Percentiles rank a stretch among this genome's conserved stretches.
Conservation (phyloP, 2,797 vertebrate genomes). For the Acanthis flammea region DNA sequence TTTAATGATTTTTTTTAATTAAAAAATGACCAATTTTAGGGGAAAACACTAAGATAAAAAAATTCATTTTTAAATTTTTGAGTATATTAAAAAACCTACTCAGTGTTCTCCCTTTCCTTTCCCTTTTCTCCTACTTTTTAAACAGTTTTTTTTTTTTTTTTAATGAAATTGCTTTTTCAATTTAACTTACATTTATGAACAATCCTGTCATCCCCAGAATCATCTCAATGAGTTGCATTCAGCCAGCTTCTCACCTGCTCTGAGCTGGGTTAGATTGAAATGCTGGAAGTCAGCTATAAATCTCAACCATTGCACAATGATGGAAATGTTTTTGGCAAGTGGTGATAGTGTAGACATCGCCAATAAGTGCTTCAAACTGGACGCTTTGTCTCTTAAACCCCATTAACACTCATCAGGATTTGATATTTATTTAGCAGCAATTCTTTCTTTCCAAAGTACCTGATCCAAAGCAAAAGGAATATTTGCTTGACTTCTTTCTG, state of each 20-base stretch:
- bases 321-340: conserved; percentile 71
- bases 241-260: conserved; percentile 34
- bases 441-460: conserved; percentile 20
- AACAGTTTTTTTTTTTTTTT: neutral
- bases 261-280: conserved; percentile 31
- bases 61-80: accelerated
- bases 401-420: conserved; percentile 60
- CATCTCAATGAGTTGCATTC: neutral
- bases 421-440: conserved; percentile 43
- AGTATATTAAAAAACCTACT: accelerated
- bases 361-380: conserved; percentile 71
- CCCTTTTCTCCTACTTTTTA: neutral
- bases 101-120: neutral
- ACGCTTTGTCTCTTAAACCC: conserved; percentile 63
- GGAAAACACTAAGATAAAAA: neutral
- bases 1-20: neutral
- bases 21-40: neutral
- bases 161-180: neutral
- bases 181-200: neutral
- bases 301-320: conserved; percentile 49
- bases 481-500: conserved; percentile 31
- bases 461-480: conserved; percentile 5
- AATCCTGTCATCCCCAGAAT: neutral
- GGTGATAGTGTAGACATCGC: conserved; percentile 61
- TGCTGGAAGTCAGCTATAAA: conserved; percentile 41